Base-by-base conservation (phyloP, 2,888 invertebrate species). In the Stenolophus ochropezus region DNA sequence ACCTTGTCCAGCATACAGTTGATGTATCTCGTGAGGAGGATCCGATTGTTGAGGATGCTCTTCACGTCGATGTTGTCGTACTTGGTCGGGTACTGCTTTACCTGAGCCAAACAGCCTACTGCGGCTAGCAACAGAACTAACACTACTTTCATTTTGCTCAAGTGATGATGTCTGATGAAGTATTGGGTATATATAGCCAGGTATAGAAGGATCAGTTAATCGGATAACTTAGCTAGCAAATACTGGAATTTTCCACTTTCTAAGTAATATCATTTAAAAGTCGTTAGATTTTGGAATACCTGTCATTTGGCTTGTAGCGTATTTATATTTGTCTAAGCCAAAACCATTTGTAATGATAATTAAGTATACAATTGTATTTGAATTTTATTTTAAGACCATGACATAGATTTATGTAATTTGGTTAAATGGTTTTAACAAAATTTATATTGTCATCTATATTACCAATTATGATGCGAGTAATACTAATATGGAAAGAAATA, bases 11-110 rank as follows among this genome's bases (percentile, higher is more conserved):
- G 84, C 47, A 91, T 83, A 84, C 91, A 91, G 76, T 89, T 88
- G 83, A 90, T 86, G 85, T 91, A 91, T 83, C 88, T 89, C 83
- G 88, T 87, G 56, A 91, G 87, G 69, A 91, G 85, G 71, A 90
- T 87, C 5, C 89, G 87, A 84, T 89, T 91, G 56, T 83, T 84
- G 14, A 91, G 86, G 82, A 91, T 89, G 75, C 88, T 86, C 53
- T 91, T 90, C 83, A 91, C 79, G 83, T 91, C 88, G 84, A 91
- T 84, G 85, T 90, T 90, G 85, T 90, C 90, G 84, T 88, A 90
- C 82, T 87, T 90, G 51, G 88, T 88, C n/a, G 89, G 89, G 85
- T 90, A 90, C 20, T 58, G 58, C 21, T 16, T 1, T 27, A 58
- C 18, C 11, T 58, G 53, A 27, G 53, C 16, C 4, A 53, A 51